Percentiles rank a stretch among this genome's conserved stretches.
These are phyloP conservation scores for Diphyllodes magnificus DNA, from an alignment of 2,113 vertebrate species.

Conservation along the genomic window DNA sequence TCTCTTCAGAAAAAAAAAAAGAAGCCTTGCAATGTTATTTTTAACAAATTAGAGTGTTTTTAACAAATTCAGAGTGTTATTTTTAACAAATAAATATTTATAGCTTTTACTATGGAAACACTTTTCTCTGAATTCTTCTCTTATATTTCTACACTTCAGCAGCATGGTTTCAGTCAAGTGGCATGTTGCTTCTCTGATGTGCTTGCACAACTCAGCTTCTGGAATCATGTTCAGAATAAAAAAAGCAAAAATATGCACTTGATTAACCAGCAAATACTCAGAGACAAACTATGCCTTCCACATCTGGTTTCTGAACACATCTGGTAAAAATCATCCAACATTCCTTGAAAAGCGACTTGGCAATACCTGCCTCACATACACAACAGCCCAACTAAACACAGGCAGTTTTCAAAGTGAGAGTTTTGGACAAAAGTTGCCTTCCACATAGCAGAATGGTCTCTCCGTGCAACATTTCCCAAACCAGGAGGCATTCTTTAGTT, in stretches of 20 bases:
- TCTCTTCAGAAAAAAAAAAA: background rate
- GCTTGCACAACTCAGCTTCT: background rate
- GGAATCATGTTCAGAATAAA: background rate
- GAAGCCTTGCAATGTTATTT: background rate
- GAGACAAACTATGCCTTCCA: background rate
- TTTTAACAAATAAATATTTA: background rate
- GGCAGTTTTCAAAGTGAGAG: background rate
- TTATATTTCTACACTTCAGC: background rate
- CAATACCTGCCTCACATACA: background rate
- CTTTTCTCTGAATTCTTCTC: background rate
- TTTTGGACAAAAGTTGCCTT: background rate
- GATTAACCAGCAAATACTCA: background rate
- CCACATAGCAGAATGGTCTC: background rate
- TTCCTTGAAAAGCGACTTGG: background rate
- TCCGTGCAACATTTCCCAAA: background rate
- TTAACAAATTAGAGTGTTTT: too few relatives aligned
- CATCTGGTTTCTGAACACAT: conserved; percentile 5
- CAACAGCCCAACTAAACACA: background rate
- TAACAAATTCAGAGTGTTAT: too few relatives aligned
- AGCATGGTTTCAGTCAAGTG: background rate
- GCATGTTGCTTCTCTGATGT: background rate
- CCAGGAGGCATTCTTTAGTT: background rate
- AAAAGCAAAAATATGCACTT: background rate
- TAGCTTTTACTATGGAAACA: background rate
- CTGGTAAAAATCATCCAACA: conserved; percentile 8